phyloP scores from a whole-genome alignment of 2,113 vertebrate species.

The Peromyscus polionotus region DNA sequence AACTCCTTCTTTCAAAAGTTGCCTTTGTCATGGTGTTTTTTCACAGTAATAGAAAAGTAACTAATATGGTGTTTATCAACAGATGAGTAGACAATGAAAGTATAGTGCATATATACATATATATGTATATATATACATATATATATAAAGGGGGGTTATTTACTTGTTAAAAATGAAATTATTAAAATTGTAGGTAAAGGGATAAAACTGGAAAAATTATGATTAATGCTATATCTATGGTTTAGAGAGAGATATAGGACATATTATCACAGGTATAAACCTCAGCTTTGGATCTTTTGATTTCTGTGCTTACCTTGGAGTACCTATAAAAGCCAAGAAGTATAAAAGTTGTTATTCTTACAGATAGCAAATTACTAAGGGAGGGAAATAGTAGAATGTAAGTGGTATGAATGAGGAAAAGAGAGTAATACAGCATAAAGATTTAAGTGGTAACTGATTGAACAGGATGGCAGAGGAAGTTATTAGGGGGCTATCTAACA shows the following conservation, averaged over 20 bases:
- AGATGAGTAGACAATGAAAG: not conserved
- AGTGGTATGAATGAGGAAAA: not conserved
- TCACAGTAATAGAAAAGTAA: not conserved
- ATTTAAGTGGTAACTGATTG: not conserved
- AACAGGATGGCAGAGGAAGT: not conserved
- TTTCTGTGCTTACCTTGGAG: not conserved
- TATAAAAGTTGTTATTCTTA: not conserved
- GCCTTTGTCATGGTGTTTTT: not conserved
- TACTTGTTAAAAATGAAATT: not conserved
- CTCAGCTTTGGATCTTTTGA: not conserved
- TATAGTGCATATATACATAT: not conserved
- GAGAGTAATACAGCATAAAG: not conserved
- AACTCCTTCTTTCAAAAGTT: not conserved
- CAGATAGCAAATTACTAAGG: not conserved
- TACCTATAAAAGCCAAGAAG: not conserved
- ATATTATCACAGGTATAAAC: too few relatives aligned
- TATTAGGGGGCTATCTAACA: not conserved
- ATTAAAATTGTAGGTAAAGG: not conserved
- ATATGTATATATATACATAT: too few relatives aligned
- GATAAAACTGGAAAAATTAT: not conserved
- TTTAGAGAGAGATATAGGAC: not conserved
- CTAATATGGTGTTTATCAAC: not conserved
- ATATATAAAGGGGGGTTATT: not conserved
- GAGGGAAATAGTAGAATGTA: not conserved
- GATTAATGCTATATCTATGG: not conserved